Conservation (phyloP, 2,113 vertebrate species). For the Thamnophis sirtalis region DNA sequence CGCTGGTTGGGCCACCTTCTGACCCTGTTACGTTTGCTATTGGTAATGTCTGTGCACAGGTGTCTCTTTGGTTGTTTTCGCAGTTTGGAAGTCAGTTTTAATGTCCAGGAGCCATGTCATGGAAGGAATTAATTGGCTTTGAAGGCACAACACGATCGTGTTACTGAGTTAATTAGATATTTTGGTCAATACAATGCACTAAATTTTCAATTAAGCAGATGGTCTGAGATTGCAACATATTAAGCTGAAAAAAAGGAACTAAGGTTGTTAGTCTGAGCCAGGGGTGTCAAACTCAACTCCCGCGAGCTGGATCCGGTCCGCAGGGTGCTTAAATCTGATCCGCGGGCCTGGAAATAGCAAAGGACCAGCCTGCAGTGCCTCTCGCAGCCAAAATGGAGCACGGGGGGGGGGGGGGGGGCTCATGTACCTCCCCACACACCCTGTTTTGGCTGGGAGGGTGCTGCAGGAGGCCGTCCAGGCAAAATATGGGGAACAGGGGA, state of each 20-base stretch:
- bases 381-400: too few relatives aligned
- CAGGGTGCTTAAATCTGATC: too few relatives aligned
- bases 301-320: too few relatives aligned
- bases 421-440: too few relatives aligned
- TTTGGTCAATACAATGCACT: not conserved
- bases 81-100: not conserved
- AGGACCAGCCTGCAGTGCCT: too few relatives aligned
- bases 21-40: constrained; percentile 91
- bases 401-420: too few relatives aligned
- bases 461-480: too few relatives aligned
- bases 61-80: not conserved
- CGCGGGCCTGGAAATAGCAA: too few relatives aligned
- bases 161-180: not conserved
- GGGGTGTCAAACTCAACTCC: not conserved
- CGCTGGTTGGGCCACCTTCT: constrained; percentile 86
- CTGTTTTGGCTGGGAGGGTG: too few relatives aligned
- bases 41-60: constrained; percentile 66
- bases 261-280: not conserved
- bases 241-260: not conserved
- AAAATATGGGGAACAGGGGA: too few relatives aligned
- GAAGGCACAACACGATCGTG: not conserved
- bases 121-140: not conserved
- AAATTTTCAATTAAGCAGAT: not conserved
- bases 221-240: not conserved
- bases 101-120: not conserved